Base-by-base conservation (phyloP, 2,888 invertebrate genomes). In the Cryptus armator region DNA sequence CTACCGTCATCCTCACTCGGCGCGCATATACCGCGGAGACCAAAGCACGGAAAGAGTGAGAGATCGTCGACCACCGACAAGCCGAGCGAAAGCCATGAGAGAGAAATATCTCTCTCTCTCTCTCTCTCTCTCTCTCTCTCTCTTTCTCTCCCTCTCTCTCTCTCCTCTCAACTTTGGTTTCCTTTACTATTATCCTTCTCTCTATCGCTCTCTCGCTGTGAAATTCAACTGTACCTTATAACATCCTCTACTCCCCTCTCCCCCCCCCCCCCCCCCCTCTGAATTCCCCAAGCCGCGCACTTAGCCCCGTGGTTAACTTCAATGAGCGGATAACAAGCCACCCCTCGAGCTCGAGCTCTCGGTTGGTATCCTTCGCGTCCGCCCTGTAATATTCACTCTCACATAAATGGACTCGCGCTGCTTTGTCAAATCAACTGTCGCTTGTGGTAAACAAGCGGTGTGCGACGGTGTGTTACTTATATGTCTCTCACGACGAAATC, bases 261-360 rank as follows among this genome's bases (percentile, higher is more conserved):
- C 53, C 70, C 67, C 56, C 62, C 32, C 16, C 56, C 48, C 19
- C 53, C 66, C 43, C 62, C 72, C 16, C 62, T 9, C 44, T 43
- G 29, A 12, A n/a, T 37, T 80, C 81, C 84, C 86, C 86, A 76
- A 85, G 84, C 87, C 37, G 89, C 90, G 89, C 91, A 93, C 93
- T 93, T 93, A 93, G 93, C 92, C 91, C 91, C 92, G 93, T 93
- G 92, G 93, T 93, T 93, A 93, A 92, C 93, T 93, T 93, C 93
- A 93, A 93, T 93, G 93, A 93, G 93, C 93, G 92, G 92, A 93
- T 93, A 93, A 93, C 93, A 93, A 93, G 93, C 92, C 91, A 90
- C 92, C 92, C 92, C 91, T 91, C 90, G 89, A 91, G 89, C 24
- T 89, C 53, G 66, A 29, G 56, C 75, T 51, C 76, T 77, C 53